Evolutionary conservation across 2,888 invertebrate species (phyloP).

Genomic region (Eucera pruinosa): DNA sequence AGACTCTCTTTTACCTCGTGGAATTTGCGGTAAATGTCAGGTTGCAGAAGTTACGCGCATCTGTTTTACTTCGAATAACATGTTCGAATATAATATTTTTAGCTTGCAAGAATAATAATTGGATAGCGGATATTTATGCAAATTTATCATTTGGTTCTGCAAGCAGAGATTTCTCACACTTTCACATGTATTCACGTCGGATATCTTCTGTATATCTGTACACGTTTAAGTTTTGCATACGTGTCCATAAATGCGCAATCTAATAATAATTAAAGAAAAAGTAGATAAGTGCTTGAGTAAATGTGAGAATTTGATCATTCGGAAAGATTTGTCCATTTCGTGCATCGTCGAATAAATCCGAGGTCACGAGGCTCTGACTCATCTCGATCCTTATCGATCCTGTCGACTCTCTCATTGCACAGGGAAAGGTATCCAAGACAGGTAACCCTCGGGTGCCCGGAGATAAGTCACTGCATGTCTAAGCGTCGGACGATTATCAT

Average conservation of each 20-base stretch:
- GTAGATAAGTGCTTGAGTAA: background rate
- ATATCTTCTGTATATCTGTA: no score
- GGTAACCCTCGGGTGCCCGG: conserved; percentile 69
- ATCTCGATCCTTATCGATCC: conserved; percentile 70
- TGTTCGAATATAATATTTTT: background rate
- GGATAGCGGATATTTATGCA: no score
- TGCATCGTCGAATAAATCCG: conserved; percentile 51
- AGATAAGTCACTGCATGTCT: conserved; percentile 77
- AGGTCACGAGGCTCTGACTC: conserved; percentile 70
- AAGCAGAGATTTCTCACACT: no score
- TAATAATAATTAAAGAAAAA: no score
- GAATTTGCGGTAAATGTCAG: conserved; percentile 45
- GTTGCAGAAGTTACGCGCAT: conserved; percentile 16
- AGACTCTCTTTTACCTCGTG: background rate
- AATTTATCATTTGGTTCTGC: no score
- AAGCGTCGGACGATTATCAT: conserved; percentile 75
- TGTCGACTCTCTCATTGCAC: conserved; percentile 68
- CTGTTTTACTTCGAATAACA: background rate
- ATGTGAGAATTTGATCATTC: background rate
- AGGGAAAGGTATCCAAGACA: conserved; percentile 66
- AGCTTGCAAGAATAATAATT: no score
- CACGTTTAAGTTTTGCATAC: no score
- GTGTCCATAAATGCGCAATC: no score
- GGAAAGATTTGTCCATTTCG: conserved; percentile 31
- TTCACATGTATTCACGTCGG: no score